Evolutionary conservation across 2,888 invertebrate species (phyloP), one percentile per base, ranked within the genome.

Genomic region (Nudaria mundana): DNA sequence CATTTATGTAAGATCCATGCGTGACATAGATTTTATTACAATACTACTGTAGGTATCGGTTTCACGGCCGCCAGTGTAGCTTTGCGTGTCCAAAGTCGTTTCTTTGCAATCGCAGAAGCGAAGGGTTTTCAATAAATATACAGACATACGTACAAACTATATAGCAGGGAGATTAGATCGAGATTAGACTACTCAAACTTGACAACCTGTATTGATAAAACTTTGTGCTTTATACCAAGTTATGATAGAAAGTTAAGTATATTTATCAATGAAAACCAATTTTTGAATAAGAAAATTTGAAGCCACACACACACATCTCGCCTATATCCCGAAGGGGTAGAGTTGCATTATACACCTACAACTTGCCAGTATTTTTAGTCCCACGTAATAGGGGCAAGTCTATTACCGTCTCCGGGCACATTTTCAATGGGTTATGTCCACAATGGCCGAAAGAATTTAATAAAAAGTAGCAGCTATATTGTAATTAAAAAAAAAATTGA

Each of bases 101-200:
- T 80, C 86, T 85, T 86, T 77, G 76, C 78, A 81, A 85, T 84
- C 81, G 78, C 76, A 79, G 59, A 70, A 74, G 72, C 81, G 68
- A 81, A 82, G 83, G 84, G 84, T 73, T 84, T 81, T 84, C 85
- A 83, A 86, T 86, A 86, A 83, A 83, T 83, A 84, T 73, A 84
- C 68, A 57, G 42, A 52, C 38, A 48, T 50, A 64, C 46, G 49
- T 71, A 60, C 52, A 63, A 58, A 59, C 48, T 55, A 60, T 63
- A 59, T 66, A 65, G 25, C 50, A 35, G 33, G 20, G 56, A 76
- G 78, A 79, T 79, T 75, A 65, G 57, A 44, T 53, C 31, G 55
- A 82, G 81, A 81, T 81, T 76, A 77, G 66, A 65, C 52, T 48
- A 52, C 61, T 65, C 64, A 56, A 63, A 68, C 77, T 66, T 73